phyloP scores from a whole-genome alignment of 2,113 vertebrate species.

The Mixornis gularis region DNA sequence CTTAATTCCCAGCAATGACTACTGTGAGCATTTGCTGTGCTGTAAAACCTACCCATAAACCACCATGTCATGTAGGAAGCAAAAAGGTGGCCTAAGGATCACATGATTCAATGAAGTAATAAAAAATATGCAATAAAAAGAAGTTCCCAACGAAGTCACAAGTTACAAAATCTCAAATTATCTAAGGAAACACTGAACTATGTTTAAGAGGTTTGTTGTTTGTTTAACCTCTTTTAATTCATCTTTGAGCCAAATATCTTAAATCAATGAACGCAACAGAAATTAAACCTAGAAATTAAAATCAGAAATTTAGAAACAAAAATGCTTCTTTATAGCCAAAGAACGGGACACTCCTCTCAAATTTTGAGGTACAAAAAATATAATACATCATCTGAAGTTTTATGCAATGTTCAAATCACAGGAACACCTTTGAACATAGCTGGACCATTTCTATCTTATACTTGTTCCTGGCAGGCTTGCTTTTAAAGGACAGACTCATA shows the following conservation, averaged over 20 bases:
- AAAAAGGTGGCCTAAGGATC: neutral
- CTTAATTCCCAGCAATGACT: neutral
- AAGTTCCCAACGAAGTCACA: neutral
- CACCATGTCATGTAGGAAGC: fast-evolving
- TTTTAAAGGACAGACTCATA: neutral
- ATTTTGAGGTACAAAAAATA: neutral
- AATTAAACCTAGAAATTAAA: neutral
- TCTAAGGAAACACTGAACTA: neutral
- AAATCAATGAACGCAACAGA: neutral
- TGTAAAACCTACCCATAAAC: neutral
- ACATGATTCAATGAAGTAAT: neutral
- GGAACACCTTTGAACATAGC: neutral
- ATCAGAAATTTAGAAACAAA: neutral
- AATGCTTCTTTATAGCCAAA: neutral
- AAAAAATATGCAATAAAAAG: neutral
- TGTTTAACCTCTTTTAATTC: neutral
- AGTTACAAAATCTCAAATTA: neutral
- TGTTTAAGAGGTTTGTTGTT: neutral
- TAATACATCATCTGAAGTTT: neutral
- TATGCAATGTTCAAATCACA: neutral
- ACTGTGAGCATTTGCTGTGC: fast-evolving
- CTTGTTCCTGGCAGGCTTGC: neutral
- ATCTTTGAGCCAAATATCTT: neutral
- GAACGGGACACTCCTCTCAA: neutral
- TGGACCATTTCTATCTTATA: neutral